A percentile compares a stretch with the other conserved stretches of the same genome.
phyloP scores from a whole-genome alignment of 2,113 vertebrate species.

The Oreotrochilus melanogaster region DNA sequence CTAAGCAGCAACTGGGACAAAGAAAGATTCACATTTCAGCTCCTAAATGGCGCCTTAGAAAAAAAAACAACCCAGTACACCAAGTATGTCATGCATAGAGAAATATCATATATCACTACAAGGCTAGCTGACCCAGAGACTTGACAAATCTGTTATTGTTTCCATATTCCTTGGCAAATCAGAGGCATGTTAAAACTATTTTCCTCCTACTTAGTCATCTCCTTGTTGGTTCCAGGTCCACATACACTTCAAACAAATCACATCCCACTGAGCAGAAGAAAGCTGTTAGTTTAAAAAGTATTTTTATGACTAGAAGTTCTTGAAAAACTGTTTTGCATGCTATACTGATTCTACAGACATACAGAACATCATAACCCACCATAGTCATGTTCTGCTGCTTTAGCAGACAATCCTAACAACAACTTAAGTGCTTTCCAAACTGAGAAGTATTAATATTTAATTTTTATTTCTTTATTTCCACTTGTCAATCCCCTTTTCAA shows the following conservation, averaged over 20 bases:
- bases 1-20: not conserved
- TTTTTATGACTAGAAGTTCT: constrained; percentile 15
- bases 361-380: not conserved
- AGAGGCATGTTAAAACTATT: constrained; percentile 60
- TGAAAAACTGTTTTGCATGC: not conserved
- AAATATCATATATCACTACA: constrained; percentile 47
- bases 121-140: constrained; percentile 32
- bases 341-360: not conserved
- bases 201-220: constrained; percentile 63
- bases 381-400: not conserved
- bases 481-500: not conserved
- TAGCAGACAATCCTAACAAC: not conserved
- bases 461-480: not conserved
- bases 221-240: constrained; percentile 56
- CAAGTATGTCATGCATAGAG: not conserved
- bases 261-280: constrained; percentile 54
- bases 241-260: constrained; percentile 44
- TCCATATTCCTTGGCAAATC: constrained; percentile 59
- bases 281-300: constrained; percentile 26
- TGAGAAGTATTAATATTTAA: not conserved
- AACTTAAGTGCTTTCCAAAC: not conserved
- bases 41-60: not conserved
- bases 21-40: not conserved
- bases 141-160: constrained; percentile 63
- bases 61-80: not conserved